A percentile compares a stretch with the other conserved stretches of the same genome.
These are phyloP conservation scores for Scaptomyza parva DNA, from an alignment of 2,888 invertebrate genomes.

Conservation along the genomic window DNA sequence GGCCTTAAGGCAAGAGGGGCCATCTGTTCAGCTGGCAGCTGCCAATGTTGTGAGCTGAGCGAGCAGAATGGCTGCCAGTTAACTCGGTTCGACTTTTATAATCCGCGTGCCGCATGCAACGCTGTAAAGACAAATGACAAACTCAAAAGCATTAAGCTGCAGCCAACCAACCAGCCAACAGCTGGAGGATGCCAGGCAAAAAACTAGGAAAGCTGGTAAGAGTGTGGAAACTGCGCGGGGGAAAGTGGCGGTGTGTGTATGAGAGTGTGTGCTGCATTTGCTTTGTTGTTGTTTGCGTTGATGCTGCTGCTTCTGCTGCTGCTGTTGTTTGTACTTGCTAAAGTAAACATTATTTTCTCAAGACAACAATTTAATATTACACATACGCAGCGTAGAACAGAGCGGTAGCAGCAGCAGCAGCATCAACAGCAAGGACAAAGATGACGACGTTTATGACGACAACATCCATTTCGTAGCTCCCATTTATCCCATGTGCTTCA, in stretches of 20 bases:
- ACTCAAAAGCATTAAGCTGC: slow-evolving; percentile 77
- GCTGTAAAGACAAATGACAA: slow-evolving; percentile 75
- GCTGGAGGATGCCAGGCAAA: not conserved
- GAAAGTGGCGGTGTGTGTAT: too few species aligned
- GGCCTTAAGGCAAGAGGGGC: slow-evolving; percentile 16
- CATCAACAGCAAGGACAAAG: slow-evolving; percentile 9
- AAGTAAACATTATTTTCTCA: slow-evolving; percentile 75
- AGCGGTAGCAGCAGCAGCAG: slow-evolving; percentile 4
- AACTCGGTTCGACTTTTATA: slow-evolving; percentile 76
- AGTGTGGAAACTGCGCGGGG: not conserved
- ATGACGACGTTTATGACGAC: slow-evolving; percentile 57
- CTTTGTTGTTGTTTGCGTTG: slow-evolving; percentile 38
- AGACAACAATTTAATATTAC: slow-evolving; percentile 78
- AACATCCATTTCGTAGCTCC: slow-evolving; percentile 47
- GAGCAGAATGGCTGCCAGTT: slow-evolving; percentile 55
- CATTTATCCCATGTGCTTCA: slow-evolving; percentile 44
- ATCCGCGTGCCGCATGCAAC: slow-evolving; percentile 69
- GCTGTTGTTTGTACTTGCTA: slow-evolving; percentile 57
- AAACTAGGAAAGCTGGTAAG: not conserved
- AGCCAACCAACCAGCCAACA: slow-evolving; percentile 11
- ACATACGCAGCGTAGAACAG: slow-evolving; percentile 64
- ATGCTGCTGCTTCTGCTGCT: slow-evolving; percentile 24
- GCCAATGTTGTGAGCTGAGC: slow-evolving; percentile 35
- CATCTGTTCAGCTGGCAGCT: slow-evolving; percentile 44
- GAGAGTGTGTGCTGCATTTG: slow-evolving; percentile 27